Conservation (phyloP, 2,797 vertebrate genomes). For the Rhincodon typus region DNA sequence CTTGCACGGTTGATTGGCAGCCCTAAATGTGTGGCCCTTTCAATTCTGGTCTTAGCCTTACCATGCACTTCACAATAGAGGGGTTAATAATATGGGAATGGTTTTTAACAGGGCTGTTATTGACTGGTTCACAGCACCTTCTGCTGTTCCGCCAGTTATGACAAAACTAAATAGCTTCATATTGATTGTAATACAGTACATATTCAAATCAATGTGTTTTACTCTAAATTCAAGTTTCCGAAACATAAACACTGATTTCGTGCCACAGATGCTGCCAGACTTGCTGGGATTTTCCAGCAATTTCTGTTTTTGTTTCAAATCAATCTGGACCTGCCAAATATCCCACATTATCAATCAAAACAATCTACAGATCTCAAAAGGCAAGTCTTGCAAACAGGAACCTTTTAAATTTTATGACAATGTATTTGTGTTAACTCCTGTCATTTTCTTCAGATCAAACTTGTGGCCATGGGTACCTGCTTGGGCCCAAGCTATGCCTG, state of each 20-base stretch:
- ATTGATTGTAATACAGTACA: background rate
- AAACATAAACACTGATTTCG: no score
- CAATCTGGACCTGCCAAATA: background rate
- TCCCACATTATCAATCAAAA: background rate
- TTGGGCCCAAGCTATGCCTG: no score
- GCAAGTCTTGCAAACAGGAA: background rate
- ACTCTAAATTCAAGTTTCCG: background rate
- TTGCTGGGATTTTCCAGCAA: no score
- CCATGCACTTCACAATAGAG: background rate
- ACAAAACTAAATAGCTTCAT: background rate
- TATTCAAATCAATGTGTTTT: background rate
- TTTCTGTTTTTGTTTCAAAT: no score
- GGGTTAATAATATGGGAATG: slow-evolving; percentile 15
- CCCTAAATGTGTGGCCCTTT: background rate
- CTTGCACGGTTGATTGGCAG: background rate
- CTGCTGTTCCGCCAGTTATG: background rate
- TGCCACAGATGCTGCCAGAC: no score
- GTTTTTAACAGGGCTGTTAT: background rate
- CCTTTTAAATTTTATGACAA: background rate
- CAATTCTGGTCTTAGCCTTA: slow-evolving; percentile 3
- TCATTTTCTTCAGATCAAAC: no score
- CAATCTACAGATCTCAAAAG: background rate
- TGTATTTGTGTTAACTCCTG: no score
- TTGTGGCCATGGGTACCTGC: no score
- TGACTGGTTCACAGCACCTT: background rate